Base-by-base conservation (phyloP, 2,113 vertebrate genomes). In the Platichthys flesus region DNA sequence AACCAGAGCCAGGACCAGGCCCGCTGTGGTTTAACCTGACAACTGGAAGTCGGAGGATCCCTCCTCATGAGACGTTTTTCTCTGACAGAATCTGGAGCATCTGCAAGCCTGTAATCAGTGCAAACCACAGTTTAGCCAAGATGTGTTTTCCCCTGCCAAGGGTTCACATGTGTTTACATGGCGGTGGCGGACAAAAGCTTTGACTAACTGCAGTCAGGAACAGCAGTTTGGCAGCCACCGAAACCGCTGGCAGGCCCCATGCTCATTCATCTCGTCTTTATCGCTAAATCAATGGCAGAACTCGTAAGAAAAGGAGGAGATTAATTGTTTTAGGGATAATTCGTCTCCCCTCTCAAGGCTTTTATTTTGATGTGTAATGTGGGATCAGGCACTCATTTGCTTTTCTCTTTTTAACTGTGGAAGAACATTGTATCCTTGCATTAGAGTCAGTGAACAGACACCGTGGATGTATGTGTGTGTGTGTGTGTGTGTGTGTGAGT, bases 251-350 rank as follows among this genome's bases (percentile, higher is more conserved):
- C 90, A 83, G 91, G 92, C 96, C 95, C 94, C 91, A 91, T 92
- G 88, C 81, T 91, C 94, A 95, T 96, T 96, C 96, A 96, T 97
- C 95, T 95, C 91, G 79, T 94, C 94, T 96, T 95, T 96, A 96
- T 96, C 95, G 92, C 91, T 91, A 93, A 95, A 96, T 97, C 92
- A 88, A 94, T 96, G 90, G 89, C 91, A 83, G 94, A 88, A 85
- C 93, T 93, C 93, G 89, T 89, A 93, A 92, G 92, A 89, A 89
- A 94, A 93, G 91, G 88, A 91, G 91, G 89, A 90, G 93, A 92
- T 91, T 93, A 94, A 95, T 96, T 95, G 94, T 95, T 95, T 96
- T 92, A 93, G 93, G 90, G 93, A 90, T 94, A 93, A 95, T 93
- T 94, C 89, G 85, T 94, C 75, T 83, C 64, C 73, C n/a, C 94